phyloP scores from a whole-genome alignment of 2,113 vertebrate genomes.

The Ardeotis arabs region DNA sequence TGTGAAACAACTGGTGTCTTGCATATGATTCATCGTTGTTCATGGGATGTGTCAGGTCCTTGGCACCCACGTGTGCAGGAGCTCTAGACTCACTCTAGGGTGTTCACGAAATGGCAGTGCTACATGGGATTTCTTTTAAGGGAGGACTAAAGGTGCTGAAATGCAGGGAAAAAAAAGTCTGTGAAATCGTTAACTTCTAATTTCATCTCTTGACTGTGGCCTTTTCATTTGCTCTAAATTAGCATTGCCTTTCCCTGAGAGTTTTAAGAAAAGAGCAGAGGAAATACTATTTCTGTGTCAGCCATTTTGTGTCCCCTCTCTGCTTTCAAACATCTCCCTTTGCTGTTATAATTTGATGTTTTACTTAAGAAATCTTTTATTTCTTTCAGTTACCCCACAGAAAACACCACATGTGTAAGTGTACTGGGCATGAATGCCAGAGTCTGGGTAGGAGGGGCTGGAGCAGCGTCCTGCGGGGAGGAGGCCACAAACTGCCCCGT shows the following conservation, averaged over 20 bases:
- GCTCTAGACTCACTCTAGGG: accelerated
- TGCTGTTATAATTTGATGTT: background rate
- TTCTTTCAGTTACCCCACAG: background rate
- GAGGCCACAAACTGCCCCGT: accelerated
- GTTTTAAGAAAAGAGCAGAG: background rate
- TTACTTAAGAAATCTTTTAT: background rate
- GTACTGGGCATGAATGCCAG: accelerated
- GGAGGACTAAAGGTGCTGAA: background rate
- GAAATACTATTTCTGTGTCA: background rate
- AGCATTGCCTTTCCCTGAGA: background rate
- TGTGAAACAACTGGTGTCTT: background rate
- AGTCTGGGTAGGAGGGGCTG: background rate
- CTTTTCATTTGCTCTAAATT: background rate
- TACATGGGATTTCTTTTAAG: background rate
- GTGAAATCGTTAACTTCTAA: background rate
- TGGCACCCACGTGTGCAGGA: accelerated
- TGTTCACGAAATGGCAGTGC: background rate
- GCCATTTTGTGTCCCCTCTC: accelerated
- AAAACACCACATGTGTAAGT: accelerated
- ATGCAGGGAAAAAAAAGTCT: background rate
- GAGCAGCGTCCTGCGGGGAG: background rate
- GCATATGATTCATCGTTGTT: accelerated
- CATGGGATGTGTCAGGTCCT: accelerated
- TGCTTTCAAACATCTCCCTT: background rate
- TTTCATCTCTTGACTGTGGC: background rate